These are phyloP conservation scores for Lophura nycthemera DNA, from an alignment of 2,113 vertebrate species.

Conservation along the genomic window DNA sequence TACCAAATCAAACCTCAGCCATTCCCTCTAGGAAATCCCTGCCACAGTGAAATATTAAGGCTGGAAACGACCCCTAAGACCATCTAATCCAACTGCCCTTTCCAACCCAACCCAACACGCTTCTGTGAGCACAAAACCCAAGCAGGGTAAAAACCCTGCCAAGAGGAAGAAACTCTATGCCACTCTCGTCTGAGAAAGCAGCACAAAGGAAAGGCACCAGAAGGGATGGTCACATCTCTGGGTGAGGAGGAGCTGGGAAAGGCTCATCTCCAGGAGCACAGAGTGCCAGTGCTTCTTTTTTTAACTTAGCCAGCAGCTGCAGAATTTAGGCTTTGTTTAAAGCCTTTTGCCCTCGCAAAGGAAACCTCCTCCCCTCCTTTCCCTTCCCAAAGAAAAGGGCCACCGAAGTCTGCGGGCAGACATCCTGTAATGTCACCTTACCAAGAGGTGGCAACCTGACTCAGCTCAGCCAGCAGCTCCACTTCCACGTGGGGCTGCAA, in stretches of 20 bases:
- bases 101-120: neutral
- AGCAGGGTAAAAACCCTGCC: neutral
- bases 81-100: neutral
- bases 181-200: conserved; percentile 1
- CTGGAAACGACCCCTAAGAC: no score
- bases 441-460: neutral
- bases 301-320: conserved; percentile 46
- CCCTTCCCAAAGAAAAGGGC: conserved; percentile 13
- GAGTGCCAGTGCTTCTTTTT: conserved; percentile 40
- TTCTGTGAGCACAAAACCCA: neutral
- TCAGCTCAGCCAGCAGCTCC: neutral
- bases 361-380: conserved; percentile 15
- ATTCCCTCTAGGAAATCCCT: neutral
- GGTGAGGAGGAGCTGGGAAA: neutral
- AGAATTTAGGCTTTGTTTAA: conserved; percentile 44
- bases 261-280: conserved; percentile 40
- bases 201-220: neutral
- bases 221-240: neutral
- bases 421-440: conserved; percentile 33
- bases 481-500: neutral
- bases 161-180: neutral
- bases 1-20: neutral
- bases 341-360: conserved; percentile 33
- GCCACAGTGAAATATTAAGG: neutral
- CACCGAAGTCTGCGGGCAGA: neutral